Evolutionary conservation across 2,797 vertebrate genomes (phyloP).

Genomic region (Gymnothorax javanicus): DNA sequence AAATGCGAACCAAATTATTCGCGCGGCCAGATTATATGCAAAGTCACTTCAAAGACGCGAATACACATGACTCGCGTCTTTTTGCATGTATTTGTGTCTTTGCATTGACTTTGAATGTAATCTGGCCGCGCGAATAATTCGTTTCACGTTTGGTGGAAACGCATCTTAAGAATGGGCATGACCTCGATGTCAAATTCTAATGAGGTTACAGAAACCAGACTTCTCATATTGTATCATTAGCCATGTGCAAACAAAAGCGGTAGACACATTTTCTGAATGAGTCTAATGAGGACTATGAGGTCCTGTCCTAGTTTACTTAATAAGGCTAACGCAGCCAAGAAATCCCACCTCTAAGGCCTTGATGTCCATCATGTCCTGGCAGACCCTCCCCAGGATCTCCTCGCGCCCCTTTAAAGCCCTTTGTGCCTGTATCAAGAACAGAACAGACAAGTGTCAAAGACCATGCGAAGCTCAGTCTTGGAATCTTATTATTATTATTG

Average conservation of each 20-base stretch:
- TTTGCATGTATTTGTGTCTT: no score
- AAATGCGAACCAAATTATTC: no score
- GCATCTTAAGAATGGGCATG: not conserved
- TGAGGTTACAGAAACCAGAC: constrained; percentile 11
- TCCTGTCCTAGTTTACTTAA: not conserved
- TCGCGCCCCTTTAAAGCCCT: constrained; percentile 61
- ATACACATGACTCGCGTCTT: no score
- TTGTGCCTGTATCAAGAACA: constrained; percentile 57
- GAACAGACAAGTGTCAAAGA: not conserved
- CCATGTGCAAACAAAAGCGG: not conserved
- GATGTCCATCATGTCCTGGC: constrained; percentile 65
- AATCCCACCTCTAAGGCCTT: constrained; percentile 62
- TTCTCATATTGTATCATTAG: not conserved
- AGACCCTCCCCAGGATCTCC: constrained; percentile 63
- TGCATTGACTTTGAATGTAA: no score
- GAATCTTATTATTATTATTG: no score
- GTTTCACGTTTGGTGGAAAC: no score
- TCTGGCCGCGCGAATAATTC: no score
- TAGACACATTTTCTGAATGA: not conserved
- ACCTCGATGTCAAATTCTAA: not conserved
- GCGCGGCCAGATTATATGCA: no score
- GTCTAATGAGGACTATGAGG: not conserved
- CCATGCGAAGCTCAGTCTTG: not conserved
- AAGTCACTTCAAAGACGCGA: no score
- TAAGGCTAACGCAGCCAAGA: not conserved